phyloP scores from a whole-genome alignment of 2,888 invertebrate species.

The Aricia artaxerxes region DNA sequence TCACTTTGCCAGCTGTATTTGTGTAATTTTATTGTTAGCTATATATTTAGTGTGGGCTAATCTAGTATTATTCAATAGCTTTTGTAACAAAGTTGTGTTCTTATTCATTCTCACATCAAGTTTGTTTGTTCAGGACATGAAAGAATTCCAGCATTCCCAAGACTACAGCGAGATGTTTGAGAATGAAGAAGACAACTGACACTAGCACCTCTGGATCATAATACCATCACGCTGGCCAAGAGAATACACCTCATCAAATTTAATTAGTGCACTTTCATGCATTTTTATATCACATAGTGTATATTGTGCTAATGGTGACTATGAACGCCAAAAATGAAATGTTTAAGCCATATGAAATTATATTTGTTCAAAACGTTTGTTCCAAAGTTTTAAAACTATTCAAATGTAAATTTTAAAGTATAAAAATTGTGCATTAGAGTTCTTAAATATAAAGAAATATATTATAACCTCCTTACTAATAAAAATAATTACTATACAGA shows the following conservation, averaged over 20 bases:
- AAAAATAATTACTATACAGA: too few species aligned
- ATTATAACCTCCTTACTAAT: too few species aligned
- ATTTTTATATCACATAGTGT: neutral
- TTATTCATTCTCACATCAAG: slow-evolving; percentile 64
- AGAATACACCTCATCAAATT: neutral
- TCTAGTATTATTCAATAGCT: neutral
- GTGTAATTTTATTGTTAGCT: too few species aligned
- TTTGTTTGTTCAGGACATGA: slow-evolving; percentile 72
- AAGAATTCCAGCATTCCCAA: slow-evolving; percentile 70
- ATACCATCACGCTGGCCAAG: neutral
- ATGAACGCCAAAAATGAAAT: neutral
- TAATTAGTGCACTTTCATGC: neutral
- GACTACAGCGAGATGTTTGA: slow-evolving; percentile 78
- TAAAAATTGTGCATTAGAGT: neutral
- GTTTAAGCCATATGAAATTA: neutral
- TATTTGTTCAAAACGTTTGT: neutral
- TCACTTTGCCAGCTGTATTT: too few species aligned
- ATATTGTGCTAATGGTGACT: neutral
- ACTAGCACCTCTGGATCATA: slow-evolving; percentile 31
- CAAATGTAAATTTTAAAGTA: neutral
- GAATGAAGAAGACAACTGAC: slow-evolving; percentile 76
- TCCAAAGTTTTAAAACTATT: neutral
- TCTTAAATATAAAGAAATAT: neutral
- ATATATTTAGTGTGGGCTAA: too few species aligned
- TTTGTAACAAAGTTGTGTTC: slow-evolving; percentile 53